Conservation (phyloP, 1,140 invertebrate genomes). For the Euborellia annulipes region DNA sequence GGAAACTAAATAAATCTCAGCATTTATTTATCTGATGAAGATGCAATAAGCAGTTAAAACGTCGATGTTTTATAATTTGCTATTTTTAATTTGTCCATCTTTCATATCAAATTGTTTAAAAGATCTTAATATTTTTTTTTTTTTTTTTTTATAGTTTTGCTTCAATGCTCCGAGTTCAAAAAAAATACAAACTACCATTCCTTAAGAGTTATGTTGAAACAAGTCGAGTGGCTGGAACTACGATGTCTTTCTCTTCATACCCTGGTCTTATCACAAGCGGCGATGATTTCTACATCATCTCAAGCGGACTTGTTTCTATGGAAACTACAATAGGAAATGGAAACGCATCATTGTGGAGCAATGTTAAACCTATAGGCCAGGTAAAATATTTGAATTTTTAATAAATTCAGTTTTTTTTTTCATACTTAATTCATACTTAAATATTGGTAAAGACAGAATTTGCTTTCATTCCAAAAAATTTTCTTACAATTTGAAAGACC, state of each 20-base stretch:
- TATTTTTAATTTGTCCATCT: too few relatives aligned
- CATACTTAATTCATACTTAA: too few relatives aligned
- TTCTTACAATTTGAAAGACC: too few relatives aligned
- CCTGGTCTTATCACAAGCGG: slow-evolving; percentile 41
- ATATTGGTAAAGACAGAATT: too few relatives aligned
- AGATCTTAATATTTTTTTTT: slow-evolving; percentile 9
- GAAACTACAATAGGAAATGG: slow-evolving; percentile 62
- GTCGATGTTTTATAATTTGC: too few relatives aligned
- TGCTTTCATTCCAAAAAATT: too few relatives aligned
- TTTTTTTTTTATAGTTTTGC: slow-evolving; percentile 26
- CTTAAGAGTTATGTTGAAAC: slow-evolving; percentile 14
- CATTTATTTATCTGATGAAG: too few relatives aligned
- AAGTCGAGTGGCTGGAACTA: slow-evolving; percentile 29
- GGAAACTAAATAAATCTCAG: too few relatives aligned
- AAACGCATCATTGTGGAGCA: slow-evolving; percentile 41
- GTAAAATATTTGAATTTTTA: too few relatives aligned
- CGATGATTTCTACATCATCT: slow-evolving; percentile 55
- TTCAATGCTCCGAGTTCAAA: slow-evolving; percentile 45
- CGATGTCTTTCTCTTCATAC: slow-evolving; percentile 45
- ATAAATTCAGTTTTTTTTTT: too few relatives aligned
- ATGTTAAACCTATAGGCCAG: slow-evolving; percentile 34
- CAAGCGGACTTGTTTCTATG: slow-evolving; percentile 42
- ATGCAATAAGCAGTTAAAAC: too few relatives aligned
- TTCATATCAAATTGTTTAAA: too few relatives aligned
- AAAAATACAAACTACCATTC: slow-evolving; percentile 42